Percentiles rank a stretch among this genome's conserved stretches.
Conservation (phyloP, 2,888 invertebrate genomes). For the Caradrina kadenii region DNA sequence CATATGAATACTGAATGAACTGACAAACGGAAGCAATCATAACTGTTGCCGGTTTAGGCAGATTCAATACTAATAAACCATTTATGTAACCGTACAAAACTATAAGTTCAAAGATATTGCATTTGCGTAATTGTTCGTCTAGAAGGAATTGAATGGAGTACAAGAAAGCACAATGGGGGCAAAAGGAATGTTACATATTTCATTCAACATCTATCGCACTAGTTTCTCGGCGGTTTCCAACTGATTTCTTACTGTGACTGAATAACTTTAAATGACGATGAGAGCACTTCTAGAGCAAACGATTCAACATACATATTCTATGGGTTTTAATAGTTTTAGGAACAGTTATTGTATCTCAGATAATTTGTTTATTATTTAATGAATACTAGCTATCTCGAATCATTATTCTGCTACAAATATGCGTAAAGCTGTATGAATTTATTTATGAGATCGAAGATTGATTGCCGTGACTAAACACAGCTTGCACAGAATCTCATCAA, state of each 20-base stretch:
- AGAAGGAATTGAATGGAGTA: constrained; percentile 52
- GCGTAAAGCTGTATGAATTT: neutral
- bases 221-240: constrained; percentile 58
- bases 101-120: constrained; percentile 37
- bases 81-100: constrained; percentile 35
- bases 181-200: constrained; percentile 61
- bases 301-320: constrained; percentile 33
- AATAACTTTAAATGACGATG: constrained; percentile 62
- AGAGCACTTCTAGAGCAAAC: constrained; percentile 41
- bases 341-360: constrained; percentile 16
- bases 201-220: constrained; percentile 52
- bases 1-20: constrained; percentile 57
- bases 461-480: constrained; percentile 6
- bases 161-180: constrained; percentile 55
- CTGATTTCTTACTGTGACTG: constrained; percentile 53
- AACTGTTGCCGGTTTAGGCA: constrained; percentile 38
- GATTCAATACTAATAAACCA: constrained; percentile 37
- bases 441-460: constrained; percentile 13
- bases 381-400: neutral
- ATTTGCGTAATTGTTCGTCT: constrained; percentile 41
- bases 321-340: constrained; percentile 19
- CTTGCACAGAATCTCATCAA: neutral
- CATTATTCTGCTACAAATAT: neutral
- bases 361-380: constrained; percentile 6
- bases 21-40: constrained; percentile 54